Percentiles rank a stretch among this genome's conserved stretches.
These are phyloP conservation scores for Poeciliopsis occidentalis DNA, from an alignment of 2,113 vertebrate genomes.

Conservation along the genomic window DNA sequence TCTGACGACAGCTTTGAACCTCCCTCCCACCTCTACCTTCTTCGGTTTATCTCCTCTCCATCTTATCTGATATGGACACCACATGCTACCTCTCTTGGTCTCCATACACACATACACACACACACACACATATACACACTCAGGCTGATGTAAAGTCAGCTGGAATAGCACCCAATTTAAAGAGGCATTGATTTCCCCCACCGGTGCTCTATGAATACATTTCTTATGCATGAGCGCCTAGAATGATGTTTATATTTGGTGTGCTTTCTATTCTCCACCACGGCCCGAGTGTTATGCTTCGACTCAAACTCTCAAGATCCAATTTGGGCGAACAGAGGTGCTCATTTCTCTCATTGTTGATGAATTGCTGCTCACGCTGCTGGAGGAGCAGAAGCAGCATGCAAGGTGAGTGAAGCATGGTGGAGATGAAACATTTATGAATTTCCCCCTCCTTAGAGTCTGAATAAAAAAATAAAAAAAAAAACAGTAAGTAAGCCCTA, in stretches of 20 bases:
- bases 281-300: slow-evolving; percentile 20
- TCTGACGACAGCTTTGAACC: slow-evolving; percentile 53
- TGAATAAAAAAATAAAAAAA: slow-evolving; percentile 18
- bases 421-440: slow-evolving; percentile 16
- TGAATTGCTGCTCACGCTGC: slow-evolving; percentile 30
- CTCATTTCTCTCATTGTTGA: slow-evolving; percentile 40
- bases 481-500: neutral
- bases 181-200: slow-evolving; percentile 64
- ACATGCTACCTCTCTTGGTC: slow-evolving; percentile 38
- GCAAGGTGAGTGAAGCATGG: slow-evolving; percentile 23
- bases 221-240: slow-evolving; percentile 51
- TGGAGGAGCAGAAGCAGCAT: slow-evolving; percentile 23
- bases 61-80: slow-evolving; percentile 71
- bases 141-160: slow-evolving; percentile 60
- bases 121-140: slow-evolving; percentile 20
- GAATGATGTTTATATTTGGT: slow-evolving; percentile 34
- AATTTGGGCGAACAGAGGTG: slow-evolving; percentile 33
- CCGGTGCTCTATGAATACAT: slow-evolving; percentile 50
- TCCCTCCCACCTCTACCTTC: slow-evolving; percentile 11
- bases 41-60: slow-evolving; percentile 56
- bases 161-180: slow-evolving; percentile 61
- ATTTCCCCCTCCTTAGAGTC: neutral
- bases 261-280: slow-evolving; percentile 33
- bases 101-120: neutral
- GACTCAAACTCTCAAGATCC: slow-evolving; percentile 44